Base-by-base conservation (phyloP, 2,888 invertebrate species). In the Allygus modestus region DNA sequence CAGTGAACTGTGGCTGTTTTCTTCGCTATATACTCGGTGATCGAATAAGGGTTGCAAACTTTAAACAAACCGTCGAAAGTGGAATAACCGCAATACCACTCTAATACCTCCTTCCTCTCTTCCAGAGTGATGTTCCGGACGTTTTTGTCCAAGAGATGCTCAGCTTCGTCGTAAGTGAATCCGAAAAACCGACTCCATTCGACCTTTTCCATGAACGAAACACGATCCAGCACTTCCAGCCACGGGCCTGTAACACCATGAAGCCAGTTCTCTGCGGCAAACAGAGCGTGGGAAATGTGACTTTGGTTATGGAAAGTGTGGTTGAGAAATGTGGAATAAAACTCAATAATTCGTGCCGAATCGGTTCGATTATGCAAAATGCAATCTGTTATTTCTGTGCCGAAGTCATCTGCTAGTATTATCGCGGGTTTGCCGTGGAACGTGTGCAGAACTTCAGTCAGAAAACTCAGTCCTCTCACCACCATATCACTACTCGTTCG, bases 1-100 rank as follows among this genome's bases (percentile, higher is more conserved):
- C 77, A 77, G 26, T 46, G 41, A 0, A 23, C 51, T 17, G 17
- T 41, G 37, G 9, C 41, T 41, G 26, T 46, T 17, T 77, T 77
- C 2, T 17, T 46, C 0, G 26, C n/a, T 17, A 77, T 23, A n/a
- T 77, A 77, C n/a, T 77, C 46, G n/a, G 28, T 51, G 1, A 77
- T 77, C n/a, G 77, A 77, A 17, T 46, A 77, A 9, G 77, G 77
- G 23, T 77, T 77, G 77, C 77, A 77, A 9, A 77, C 23, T 77
- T 77, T 46, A 28, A 77, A 77, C 26, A 28, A 23, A 26, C 77
- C 51, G 28, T 77, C 77, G 26, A 20, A 23, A 23, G 77, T 9
- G 26, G 46, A 46, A 26, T 77, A 77, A n/a, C 77, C 77, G 12
- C 46, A 37, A 31, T 77, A 77, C 77, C 77, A 77, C 9, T 28